These are phyloP conservation scores for Hecatera dysodea DNA, from an alignment of 2,888 invertebrate genomes.

Conservation along the genomic window DNA sequence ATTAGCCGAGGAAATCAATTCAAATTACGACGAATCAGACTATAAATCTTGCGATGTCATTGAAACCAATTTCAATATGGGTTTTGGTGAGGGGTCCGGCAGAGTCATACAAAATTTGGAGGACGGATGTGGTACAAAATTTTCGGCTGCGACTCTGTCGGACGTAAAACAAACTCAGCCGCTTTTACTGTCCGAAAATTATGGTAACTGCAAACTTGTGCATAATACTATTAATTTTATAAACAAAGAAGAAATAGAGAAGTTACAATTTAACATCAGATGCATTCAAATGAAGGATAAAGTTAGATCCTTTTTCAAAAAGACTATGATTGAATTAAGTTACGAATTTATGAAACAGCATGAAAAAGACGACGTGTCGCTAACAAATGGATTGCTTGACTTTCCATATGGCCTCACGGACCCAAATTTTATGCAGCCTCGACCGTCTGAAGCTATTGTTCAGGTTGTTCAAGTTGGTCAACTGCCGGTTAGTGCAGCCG, in stretches of 20 bases:
- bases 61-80: constrained; percentile 88
- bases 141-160: constrained; percentile 91
- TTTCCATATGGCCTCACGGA: constrained; percentile 72
- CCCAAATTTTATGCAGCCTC: constrained; percentile 91
- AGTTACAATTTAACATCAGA: constrained; percentile 72
- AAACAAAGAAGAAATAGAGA: constrained; percentile 71
- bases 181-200: constrained; percentile 82
- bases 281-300: constrained; percentile 80
- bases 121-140: constrained; percentile 82
- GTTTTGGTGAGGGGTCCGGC: constrained; percentile 91
- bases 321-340: constrained; percentile 76
- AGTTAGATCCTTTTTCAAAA: constrained; percentile 82
- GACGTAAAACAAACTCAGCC: constrained; percentile 91
- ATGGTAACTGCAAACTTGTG: constrained; percentile 64
- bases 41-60: constrained; percentile 69
- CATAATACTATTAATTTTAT: constrained; percentile 44
- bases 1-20: constrained; percentile 81
- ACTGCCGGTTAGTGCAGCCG: constrained; percentile 85
- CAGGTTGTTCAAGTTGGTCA: constrained; percentile 92
- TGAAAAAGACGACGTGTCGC: constrained; percentile 63
- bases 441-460: constrained; percentile 82
- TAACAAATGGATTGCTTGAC: constrained; percentile 31
- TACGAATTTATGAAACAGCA: constrained; percentile 69
- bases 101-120: constrained; percentile 89
- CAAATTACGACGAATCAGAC: constrained; percentile 70